A percentile compares a stretch with the other conserved stretches of the same genome.
Evolutionary conservation across 2,888 invertebrate species (phyloP).

Genomic region (Spilosoma lubricipeda): DNA sequence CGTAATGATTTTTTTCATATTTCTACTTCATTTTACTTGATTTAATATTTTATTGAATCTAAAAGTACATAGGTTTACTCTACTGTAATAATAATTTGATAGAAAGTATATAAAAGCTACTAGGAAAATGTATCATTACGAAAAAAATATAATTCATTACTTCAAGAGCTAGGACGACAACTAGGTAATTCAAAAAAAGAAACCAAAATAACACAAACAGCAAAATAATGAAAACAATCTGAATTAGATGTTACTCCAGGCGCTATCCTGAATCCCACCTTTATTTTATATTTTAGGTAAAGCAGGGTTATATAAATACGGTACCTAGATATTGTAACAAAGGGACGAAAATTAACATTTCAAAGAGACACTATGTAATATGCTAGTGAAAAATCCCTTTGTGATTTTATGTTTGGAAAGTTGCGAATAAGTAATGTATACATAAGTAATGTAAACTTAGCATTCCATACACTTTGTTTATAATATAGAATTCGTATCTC

Average conservation of each 20-base stretch:
- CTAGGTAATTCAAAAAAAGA: not conserved
- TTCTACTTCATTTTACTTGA: not conserved
- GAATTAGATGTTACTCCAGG: not conserved
- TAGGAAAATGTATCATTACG: no score
- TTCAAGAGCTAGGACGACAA: not conserved
- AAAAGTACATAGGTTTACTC: not conserved
- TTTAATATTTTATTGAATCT: not conserved
- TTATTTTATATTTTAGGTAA: not conserved
- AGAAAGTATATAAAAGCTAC: no score
- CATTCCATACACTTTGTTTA: not conserved
- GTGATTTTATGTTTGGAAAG: not conserved
- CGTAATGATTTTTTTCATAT: not conserved
- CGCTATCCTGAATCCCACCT: not conserved
- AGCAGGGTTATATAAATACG: not conserved
- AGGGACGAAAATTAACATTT: conserved; percentile 3
- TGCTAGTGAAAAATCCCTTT: not conserved
- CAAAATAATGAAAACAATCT: not conserved
- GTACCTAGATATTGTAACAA: not conserved
- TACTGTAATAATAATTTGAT: not conserved
- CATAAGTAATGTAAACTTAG: not conserved
- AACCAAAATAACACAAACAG: not conserved
- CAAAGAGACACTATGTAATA: not conserved
- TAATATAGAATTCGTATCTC: not conserved
- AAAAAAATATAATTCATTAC: not conserved
- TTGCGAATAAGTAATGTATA: not conserved